These are phyloP conservation scores for Chromobotia macracanthus DNA, from an alignment of 2,797 vertebrate genomes.

Conservation along the genomic window DNA sequence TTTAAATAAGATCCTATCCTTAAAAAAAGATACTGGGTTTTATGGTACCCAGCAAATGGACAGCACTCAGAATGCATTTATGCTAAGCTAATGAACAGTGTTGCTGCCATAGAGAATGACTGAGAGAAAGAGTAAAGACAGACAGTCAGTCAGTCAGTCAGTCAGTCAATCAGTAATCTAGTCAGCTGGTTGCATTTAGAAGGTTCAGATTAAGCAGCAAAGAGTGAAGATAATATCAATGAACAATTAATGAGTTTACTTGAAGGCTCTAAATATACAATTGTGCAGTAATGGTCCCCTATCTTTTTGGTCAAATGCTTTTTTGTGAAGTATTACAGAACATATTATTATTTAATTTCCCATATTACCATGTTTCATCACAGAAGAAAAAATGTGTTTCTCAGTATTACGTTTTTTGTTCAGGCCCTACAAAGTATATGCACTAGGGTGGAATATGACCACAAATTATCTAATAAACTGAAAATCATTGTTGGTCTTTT, in stretches of 20 bases:
- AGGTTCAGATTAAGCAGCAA: background rate
- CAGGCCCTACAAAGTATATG: no score
- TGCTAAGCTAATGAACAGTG: slow-evolving; percentile 38
- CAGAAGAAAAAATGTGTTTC: background rate
- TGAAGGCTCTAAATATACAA: background rate
- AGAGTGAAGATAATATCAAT: background rate
- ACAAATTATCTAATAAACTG: background rate
- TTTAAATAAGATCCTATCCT: slow-evolving; percentile 30
- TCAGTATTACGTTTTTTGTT: slow-evolving; percentile 3
- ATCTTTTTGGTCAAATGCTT: background rate
- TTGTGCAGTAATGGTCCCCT: background rate
- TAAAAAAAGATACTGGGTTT: slow-evolving; percentile 34
- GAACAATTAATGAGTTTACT: background rate
- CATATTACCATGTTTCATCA: background rate
- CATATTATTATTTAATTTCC: background rate
- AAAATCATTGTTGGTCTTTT: background rate
- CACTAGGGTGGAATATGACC: no score
- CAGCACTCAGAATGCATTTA: slow-evolving; percentile 42
- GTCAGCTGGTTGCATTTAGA: slow-evolving; percentile 5
- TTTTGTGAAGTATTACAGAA: background rate
- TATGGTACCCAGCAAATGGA: slow-evolving; percentile 42
- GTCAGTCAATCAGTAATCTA: background rate
- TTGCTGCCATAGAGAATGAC: slow-evolving; percentile 10
- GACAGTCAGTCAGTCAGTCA: background rate
- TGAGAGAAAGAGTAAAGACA: slow-evolving; percentile 25